Base-by-base conservation (phyloP, 2,888 invertebrate genomes). In the Patella depressa region DNA sequence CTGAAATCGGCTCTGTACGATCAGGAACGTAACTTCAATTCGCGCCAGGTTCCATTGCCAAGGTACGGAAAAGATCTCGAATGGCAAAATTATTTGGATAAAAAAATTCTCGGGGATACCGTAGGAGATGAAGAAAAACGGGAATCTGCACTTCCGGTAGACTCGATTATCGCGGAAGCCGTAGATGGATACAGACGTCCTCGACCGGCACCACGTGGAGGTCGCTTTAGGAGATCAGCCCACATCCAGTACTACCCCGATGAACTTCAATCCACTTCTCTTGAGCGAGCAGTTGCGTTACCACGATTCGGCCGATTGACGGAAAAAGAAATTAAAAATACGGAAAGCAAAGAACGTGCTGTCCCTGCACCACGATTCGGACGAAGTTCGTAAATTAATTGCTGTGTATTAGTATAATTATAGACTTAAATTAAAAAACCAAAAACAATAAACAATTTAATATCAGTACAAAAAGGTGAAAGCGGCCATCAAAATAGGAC, bases 341-440 rank as follows among this genome's bases (percentile, higher is more conserved):
- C 17, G 19, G 65, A 65, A 24, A 24, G 19, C 24, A 65, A 65
- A 65, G 65, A 81, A 83, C 76, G 81, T 83, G 83, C 78, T 73
- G 80, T 71, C 29, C 57, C 54, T 11, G 53, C 69, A 53, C 53
- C 53, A 59, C 17, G 77, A 34, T 69, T 76, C 12, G 77, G 79
- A 57, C 78, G 79, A 74, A 65, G 24, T 65, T 11, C 65, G 45
- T 45, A 45, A 45, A 45, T 45, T 9, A 45, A 7, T 45, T 45
- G 9, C 9, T 7, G 45, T 45, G 7, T 45, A 7, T 45, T 45
- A 45, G 7, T 45, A 45, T 7, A 45, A 45, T 45, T 45, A 1
- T 45, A 45, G 45, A 9, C 45, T 45, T 45, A 45, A 45, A 45
- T 45, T 45, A 45, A 45, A 45, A 45, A 45, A 45, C 7, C 45